Evolutionary conservation across 2,888 invertebrate species (phyloP), one percentile per base, ranked within the genome.

Genomic region (Cheilosia soror): DNA sequence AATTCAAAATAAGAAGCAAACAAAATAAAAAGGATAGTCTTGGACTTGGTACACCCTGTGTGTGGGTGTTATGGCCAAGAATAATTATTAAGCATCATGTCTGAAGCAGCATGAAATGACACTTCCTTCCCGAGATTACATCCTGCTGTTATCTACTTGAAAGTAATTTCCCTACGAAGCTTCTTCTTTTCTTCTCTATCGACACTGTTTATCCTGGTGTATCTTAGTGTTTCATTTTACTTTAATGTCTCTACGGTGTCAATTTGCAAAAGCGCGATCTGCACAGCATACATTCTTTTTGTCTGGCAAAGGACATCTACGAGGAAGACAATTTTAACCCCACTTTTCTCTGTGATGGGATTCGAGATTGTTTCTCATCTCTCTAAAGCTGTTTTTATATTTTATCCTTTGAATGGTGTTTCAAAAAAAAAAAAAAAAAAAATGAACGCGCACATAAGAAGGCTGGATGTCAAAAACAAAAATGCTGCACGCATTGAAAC

Each of bases 91-190:
- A 81, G 66, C 76, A 72, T 81, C 81, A 66, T 85, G 81, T 60
- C 81, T 81, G 75, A 66, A 77, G 71, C 87, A 87, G 84, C 87
- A 82, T 81, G 87, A 82, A 87, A 85, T 87, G 85, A 85, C 87
- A 85, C 87, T 85, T 87, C 85, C 87, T 85, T 85, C 79, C 87
- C 72, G 75, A 85, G 85, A 87, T 85, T 78, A 85, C 80, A 85
- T 87, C 85, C 81, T 82, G 87, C 81, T 85, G 87, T 85, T 87
- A 82, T 85, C 81, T 83, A 76, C 83, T 87, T 87, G 77, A 85
- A 76, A 77, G 85, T 87, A 82, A 87, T 87, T 87, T 85, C 85
- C 87, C 78, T 79, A 65, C 58, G 53, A 81, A 65, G 69, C 69
- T 65, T 65, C 63, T 73, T 78, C 69, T 69, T 72, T 78, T 69